These are phyloP conservation scores for Belgica antarctica DNA, from an alignment of 2,888 invertebrate genomes.

Conservation along the genomic window DNA sequence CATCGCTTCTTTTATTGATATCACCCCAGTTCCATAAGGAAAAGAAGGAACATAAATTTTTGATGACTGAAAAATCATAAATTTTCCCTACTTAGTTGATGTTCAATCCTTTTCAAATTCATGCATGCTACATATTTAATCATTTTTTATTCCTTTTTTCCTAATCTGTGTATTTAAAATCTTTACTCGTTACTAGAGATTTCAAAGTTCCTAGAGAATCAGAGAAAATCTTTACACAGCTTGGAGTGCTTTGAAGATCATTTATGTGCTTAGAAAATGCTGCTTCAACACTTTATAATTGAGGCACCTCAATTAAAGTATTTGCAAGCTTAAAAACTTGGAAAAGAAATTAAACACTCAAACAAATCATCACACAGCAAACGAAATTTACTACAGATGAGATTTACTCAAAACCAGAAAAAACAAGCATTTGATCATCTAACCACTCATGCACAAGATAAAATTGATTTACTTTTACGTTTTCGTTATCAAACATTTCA, in stretches of 20 bases:
- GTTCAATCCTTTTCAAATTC: not conserved
- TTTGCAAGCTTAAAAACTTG: not conserved
- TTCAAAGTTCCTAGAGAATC: not conserved
- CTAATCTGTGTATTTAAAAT: constrained; percentile 26
- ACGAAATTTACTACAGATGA: too few relatives aligned
- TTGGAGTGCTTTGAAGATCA: not conserved
- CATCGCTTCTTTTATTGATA: constrained; percentile 8
- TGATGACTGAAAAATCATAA: constrained; percentile 13
- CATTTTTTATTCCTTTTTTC: constrained; percentile 13
- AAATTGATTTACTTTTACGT: not conserved
- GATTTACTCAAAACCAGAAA: not conserved
- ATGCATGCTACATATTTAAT: constrained; percentile 27
- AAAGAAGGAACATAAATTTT: constrained; percentile 2
- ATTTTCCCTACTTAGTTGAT: constrained; percentile 13
- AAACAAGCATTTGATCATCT: too few relatives aligned
- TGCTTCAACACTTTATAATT: not conserved
- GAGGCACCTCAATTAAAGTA: too few relatives aligned
- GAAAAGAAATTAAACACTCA: too few relatives aligned
- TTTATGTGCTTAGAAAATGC: not conserved
- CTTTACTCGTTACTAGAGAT: constrained; percentile 22
- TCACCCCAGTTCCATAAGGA: not conserved
- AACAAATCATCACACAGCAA: too few relatives aligned
- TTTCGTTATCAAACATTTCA: too few relatives aligned
- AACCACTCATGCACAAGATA: not conserved
- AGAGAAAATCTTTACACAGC: constrained; percentile 17